Percentiles rank a stretch among this genome's conserved stretches.
Evolutionary conservation across 2,797 vertebrate genomes (phyloP).

Genomic region (Dendrocincla tyrannina): DNA sequence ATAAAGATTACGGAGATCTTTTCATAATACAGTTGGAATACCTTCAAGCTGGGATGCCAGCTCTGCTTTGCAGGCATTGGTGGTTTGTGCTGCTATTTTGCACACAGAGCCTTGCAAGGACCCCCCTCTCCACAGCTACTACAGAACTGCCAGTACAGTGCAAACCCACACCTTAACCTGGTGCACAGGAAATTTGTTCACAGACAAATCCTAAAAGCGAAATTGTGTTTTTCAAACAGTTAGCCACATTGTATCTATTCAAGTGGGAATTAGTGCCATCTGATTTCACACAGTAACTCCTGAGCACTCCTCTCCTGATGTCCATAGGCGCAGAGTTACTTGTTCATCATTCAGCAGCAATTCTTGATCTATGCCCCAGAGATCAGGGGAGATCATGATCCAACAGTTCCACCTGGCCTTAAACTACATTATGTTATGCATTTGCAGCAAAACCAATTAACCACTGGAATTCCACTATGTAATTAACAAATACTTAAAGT

Average conservation of each 20-base stretch:
- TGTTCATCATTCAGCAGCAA: background rate
- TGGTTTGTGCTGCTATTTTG: background rate
- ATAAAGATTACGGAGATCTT: rapidly evolving
- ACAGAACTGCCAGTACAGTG: background rate
- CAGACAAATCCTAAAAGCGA: background rate
- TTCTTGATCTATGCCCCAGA: background rate
- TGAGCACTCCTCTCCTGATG: background rate
- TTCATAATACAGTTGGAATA: background rate
- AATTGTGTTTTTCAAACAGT: background rate
- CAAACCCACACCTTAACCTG: background rate
- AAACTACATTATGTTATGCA: background rate
- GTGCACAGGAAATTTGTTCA: rapidly evolving
- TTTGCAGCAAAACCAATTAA: background rate
- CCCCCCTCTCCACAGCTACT: background rate
- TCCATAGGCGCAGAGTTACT: rapidly evolving
- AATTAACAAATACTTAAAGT: conserved; percentile 5
- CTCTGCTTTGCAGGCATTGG: background rate
- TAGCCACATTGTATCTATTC: background rate
- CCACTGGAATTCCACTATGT: background rate
- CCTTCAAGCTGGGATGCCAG: background rate
- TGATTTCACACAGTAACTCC: background rate
- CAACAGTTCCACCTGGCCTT: background rate
- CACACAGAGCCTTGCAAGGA: background rate
- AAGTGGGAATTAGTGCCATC: background rate
- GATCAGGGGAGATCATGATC: background rate